Base-by-base conservation (phyloP, 2,113 vertebrate species). In the Arenaria interpres region DNA sequence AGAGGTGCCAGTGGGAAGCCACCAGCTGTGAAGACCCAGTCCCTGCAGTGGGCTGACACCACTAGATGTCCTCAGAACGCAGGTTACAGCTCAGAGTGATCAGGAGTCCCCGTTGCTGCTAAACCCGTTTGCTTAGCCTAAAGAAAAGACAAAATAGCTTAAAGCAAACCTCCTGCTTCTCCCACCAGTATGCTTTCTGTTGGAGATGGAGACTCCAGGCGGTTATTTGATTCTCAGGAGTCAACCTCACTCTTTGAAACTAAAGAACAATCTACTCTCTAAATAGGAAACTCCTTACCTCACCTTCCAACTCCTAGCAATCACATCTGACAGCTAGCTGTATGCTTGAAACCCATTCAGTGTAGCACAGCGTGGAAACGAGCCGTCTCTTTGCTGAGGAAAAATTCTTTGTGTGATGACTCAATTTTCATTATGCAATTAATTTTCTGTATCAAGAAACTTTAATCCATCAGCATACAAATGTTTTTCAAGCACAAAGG, bases 61-160 rank as follows among this genome's bases (percentile, higher is more conserved):
- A n/a, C 92, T 93, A 97, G 95, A 86, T 92, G 93, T 94, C 92
- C 93, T 90, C 96, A 85, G 86, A 89, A 94, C 23, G 64, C 95
- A 87, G 69, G 24, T 51, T 87, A 87, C 56, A n/a, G 15, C 57
- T 59, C 43, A 6, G 59, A 21, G 14, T 22, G 25, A 33, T 11
- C 33, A 21, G 21, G 4, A 74, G 43, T 59, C 72, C 53, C 71
- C 8, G 25, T 0, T 46, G 56, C 16, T 33, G 45, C 14, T 41
- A 7, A 63, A 35, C 35, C 37, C 46, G 27, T 46, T 67, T 50
- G 35, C 9, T 63, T 9, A 60, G 68, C 43, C 28, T 30, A 23
- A 71, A 43, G 62, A 45, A 64, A 46, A 5, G 24, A 32, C 27
- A 3, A 21, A n/a, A 37, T 0, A 2, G n/a, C n/a, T 66, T 39